Evolutionary conservation across 2,797 vertebrate genomes (phyloP).

Genomic region (Etheostoma perlongum): DNA sequence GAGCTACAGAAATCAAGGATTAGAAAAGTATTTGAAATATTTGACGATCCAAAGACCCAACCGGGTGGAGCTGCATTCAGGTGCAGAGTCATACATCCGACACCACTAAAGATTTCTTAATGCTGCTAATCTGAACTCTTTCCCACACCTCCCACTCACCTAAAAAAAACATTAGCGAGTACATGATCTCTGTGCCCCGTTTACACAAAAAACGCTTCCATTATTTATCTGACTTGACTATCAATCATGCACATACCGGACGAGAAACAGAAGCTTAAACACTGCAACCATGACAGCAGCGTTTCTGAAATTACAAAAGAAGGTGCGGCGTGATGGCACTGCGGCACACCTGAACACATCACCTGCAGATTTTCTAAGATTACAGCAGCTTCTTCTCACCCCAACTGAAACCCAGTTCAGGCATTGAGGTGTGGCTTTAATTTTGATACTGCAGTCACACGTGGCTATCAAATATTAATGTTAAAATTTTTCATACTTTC

Average conservation of each 20-base stretch:
- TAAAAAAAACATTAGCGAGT: not conserved
- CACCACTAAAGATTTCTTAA: not conserved
- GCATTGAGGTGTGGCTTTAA: no score
- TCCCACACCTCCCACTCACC: constrained; percentile 23
- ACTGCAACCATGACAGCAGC: fast-evolving
- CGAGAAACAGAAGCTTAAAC: not conserved
- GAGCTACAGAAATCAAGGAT: constrained; percentile 19
- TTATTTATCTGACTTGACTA: not conserved
- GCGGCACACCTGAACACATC: constrained; percentile 27
- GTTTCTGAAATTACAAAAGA: constrained; percentile 9
- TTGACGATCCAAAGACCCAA: constrained; percentile 23
- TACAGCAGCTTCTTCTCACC: not conserved
- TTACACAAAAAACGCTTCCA: not conserved
- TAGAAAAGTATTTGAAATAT: constrained; percentile 29
- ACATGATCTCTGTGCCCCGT: not conserved
- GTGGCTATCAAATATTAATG: no score
- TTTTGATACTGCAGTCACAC: no score
- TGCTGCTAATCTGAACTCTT: not conserved
- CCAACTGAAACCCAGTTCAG: not conserved
- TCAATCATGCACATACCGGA: constrained; percentile 1
- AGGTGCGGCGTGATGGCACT: constrained; percentile 5
- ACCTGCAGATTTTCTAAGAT: not conserved
- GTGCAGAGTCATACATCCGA: constrained; percentile 13
- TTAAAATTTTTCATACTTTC: no score
- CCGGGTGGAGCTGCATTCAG: constrained; percentile 23